Evolutionary conservation across 2,113 vertebrate genomes (phyloP).

Genomic region (Tinamus guttatus): DNA sequence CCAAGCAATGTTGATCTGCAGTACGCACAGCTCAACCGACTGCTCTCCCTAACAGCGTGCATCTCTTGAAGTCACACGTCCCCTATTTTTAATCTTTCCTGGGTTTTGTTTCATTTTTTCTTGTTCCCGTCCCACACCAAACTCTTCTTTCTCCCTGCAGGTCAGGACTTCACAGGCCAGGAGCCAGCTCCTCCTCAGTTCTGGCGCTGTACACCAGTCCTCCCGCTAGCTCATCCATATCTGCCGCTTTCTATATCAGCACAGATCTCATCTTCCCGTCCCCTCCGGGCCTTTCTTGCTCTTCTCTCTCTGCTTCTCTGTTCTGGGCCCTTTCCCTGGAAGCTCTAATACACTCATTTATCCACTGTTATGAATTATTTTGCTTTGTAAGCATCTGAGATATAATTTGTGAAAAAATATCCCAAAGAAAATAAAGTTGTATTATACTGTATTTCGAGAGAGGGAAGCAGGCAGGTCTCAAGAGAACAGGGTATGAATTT

Average conservation of each 20-base stretch:
- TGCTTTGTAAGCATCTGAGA: constrained; percentile 14
- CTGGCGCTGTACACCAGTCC: not conserved
- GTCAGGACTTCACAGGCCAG: not conserved
- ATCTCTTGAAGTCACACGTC: not conserved
- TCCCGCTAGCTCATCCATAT: not conserved
- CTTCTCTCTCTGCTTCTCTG: not conserved
- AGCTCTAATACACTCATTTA: constrained; percentile 18
- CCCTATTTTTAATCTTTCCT: not conserved
- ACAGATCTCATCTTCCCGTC: not conserved
- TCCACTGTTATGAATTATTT: not conserved
- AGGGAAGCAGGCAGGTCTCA: not conserved
- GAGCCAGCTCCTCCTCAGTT: not conserved
- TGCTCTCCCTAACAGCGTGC: accelerated
- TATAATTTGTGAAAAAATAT: not conserved
- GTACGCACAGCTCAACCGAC: not conserved
- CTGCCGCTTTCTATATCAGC: not conserved
- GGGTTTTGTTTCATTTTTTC: not conserved
- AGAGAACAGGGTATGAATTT: constrained; percentile 38
- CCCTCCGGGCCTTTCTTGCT: not conserved
- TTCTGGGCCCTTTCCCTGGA: not conserved
- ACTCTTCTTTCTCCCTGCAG: not conserved
- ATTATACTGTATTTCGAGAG: not conserved
- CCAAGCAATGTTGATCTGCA: not conserved
- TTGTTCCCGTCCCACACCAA: not conserved
- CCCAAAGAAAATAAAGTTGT: constrained; percentile 22